Evolutionary conservation across 2,113 vertebrate genomes (phyloP).

Genomic region (Asarcornis scutulata): DNA sequence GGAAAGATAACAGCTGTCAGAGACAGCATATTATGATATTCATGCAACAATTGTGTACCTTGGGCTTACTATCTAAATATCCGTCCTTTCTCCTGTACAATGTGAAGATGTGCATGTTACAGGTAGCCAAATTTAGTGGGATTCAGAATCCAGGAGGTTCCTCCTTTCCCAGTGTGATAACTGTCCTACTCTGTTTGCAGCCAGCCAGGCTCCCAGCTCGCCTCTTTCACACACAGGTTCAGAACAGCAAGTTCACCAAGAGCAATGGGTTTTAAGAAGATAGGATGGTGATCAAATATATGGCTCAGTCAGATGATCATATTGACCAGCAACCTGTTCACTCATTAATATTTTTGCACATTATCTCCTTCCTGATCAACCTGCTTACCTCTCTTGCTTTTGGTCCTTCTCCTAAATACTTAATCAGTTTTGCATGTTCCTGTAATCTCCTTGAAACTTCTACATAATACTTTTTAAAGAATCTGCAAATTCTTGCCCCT

Average conservation of each 20-base stretch:
- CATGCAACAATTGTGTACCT: rapidly evolving
- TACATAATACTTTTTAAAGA: background rate
- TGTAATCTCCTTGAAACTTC: background rate
- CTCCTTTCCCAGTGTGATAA: background rate
- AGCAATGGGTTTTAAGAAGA: background rate
- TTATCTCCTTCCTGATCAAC: background rate
- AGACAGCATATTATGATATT: background rate
- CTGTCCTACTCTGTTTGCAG: background rate
- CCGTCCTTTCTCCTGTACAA: background rate
- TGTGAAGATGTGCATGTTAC: background rate
- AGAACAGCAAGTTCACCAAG: rapidly evolving
- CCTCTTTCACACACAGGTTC: background rate
- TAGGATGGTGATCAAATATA: background rate
- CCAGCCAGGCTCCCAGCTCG: background rate
- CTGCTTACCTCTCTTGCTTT: background rate
- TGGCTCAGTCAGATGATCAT: background rate
- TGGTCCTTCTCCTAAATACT: background rate
- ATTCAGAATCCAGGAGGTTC: background rate
- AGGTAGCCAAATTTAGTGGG: background rate
- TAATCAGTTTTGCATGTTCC: background rate
- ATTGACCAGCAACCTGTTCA: background rate
- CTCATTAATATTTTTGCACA: background rate
- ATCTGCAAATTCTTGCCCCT: background rate
- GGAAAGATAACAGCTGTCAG: too few relatives aligned
- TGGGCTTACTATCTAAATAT: background rate